Evolutionary conservation across 1,140 invertebrate species (phyloP).

Genomic region (Oryctes rhinoceros): DNA sequence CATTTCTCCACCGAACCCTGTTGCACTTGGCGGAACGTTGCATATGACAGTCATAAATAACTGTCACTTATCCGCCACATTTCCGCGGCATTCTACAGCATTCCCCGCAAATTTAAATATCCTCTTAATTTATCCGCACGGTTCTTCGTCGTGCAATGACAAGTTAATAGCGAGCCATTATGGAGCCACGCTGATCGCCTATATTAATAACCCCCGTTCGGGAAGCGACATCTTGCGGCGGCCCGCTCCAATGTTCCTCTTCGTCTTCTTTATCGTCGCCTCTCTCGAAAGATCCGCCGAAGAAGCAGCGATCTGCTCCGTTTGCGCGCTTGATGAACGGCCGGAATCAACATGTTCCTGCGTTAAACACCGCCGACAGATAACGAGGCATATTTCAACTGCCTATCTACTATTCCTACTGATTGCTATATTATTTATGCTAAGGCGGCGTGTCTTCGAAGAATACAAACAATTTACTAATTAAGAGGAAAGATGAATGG

Average conservation of each 20-base stretch:
- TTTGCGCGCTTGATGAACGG: neutral
- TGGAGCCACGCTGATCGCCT: neutral
- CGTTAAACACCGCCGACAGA: conserved; percentile 16
- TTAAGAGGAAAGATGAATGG: conserved; percentile 4
- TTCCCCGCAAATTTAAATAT: conserved; percentile 46
- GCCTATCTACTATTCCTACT: conserved; percentile 18
- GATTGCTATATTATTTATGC: conserved; percentile 19
- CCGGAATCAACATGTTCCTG: conserved; percentile 11
- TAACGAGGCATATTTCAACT: conserved; percentile 18
- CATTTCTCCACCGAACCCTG: neutral
- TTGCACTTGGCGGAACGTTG: conserved; percentile 39
- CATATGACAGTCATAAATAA: conserved; percentile 57
- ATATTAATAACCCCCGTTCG: neutral
- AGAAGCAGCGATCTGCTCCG: neutral
- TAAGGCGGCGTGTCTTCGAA: conserved; percentile 12
- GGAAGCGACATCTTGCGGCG: neutral
- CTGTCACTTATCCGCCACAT: conserved; percentile 44
- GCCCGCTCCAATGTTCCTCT: neutral
- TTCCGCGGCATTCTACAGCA: conserved; percentile 44
- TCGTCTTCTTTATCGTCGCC: neutral
- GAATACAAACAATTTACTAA: conserved; percentile 22
- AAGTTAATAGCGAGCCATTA: conserved; percentile 40
- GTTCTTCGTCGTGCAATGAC: conserved; percentile 36
- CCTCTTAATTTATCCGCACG: conserved; percentile 7
- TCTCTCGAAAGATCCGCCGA: neutral